phyloP scores from a whole-genome alignment of 2,797 vertebrate species.

The Malacoctenus gilli region DNA sequence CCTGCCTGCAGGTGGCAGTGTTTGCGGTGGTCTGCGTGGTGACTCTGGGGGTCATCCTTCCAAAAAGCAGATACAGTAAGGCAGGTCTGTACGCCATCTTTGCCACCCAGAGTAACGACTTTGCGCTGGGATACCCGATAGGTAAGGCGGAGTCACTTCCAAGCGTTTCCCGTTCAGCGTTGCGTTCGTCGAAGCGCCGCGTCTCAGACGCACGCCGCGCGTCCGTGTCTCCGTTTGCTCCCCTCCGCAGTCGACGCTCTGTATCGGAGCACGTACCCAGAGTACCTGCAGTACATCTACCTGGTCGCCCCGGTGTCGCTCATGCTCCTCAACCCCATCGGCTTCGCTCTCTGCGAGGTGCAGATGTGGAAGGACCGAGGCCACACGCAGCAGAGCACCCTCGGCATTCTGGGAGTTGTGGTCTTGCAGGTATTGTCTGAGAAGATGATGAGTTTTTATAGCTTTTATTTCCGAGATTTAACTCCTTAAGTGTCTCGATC shows the following conservation, averaged over 20 bases:
- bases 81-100: conserved; percentile 97
- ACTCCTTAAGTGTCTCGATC: too few relatives aligned
- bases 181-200: too few relatives aligned
- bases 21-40: conserved; percentile 90
- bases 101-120: conserved; percentile 98
- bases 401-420: conserved; percentile 87
- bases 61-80: conserved; percentile 91
- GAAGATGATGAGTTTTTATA: too few relatives aligned
- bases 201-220: too few relatives aligned
- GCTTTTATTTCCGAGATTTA: too few relatives aligned
- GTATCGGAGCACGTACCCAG: conserved; percentile 87
- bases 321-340: conserved; percentile 96
- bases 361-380: conserved; percentile 88
- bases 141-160: too few relatives aligned
- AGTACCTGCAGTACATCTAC: conserved; percentile 98
- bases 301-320: conserved; percentile 96
- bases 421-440: conserved; percentile 83
- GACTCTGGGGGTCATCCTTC: conserved; percentile 89
- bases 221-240: conserved; percentile 2
- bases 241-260: conserved; percentile 75
- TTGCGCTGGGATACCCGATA: conserved; percentile 96
- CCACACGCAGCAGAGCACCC: conserved; percentile 81
- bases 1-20: conserved; percentile 77
- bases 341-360: conserved; percentile 96
- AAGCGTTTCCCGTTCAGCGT: too few relatives aligned